Evolutionary conservation across 64 coral and sea anemone genomes (phyloP), one percentile per base, ranked within the genome.

Genomic region (Cladopsammia gracilis): DNA sequence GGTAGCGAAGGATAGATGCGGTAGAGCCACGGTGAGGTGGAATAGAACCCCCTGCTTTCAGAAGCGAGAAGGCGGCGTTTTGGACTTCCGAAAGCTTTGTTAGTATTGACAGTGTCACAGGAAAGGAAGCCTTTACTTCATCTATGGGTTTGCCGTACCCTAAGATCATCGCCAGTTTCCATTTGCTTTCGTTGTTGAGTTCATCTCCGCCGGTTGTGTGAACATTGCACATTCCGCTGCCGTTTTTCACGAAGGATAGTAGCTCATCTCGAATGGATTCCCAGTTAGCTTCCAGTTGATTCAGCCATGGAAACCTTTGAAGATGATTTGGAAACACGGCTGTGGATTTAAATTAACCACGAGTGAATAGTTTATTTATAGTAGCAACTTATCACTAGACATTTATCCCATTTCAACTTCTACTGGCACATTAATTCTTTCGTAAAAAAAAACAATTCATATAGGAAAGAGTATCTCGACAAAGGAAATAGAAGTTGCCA

Each of bases 251-350:
- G 53, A 78, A 78, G 3, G 22, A 78, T 12, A 78, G 25, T 50
- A 78, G 51, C 53, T 78, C 76, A 58, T 78, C 50, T 78, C 76
- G 76, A 78, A 78, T 78, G n/a, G 50, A n/a, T 78, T 78, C 76
- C 76, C 76, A 58, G 76, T 78, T 78, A 50, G 76, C 76, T 78
- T 78, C 76, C 11, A 78, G 52, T 11, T 78, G 76, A 11, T 25
- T 8, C 51, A 78, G 24, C 76, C 76, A 78, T 58, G 76, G 76
- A 78, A 78, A 78, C 76, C 10, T 58, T 58, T 78, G 20, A 12
- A 78, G 51, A 58, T 78, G 52, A 18, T 78, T 78, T 50, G 9
- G 23, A n/a, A 78, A 78, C 51, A 78, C 51, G n/a, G 76, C 76
- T 78, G 70, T 0, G 34, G 34, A 34, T 34, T 34, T 34, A 34